Base-by-base conservation (phyloP, 1,140 invertebrate genomes). In the Nasonia vitripennis region DNA sequence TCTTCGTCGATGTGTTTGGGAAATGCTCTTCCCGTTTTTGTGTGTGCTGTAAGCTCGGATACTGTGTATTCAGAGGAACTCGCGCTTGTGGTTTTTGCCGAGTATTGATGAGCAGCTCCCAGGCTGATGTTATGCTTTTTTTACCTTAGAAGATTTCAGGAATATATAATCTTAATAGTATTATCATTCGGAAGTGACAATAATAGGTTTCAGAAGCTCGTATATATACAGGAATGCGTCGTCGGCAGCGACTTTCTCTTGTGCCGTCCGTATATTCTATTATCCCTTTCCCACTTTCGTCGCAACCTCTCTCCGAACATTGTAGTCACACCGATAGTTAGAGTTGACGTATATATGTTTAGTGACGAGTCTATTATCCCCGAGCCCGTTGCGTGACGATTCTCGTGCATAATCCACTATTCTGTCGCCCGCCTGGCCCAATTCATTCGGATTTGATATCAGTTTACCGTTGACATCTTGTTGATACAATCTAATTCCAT, bases 81-180 rank as follows among this genome's bases (percentile, higher is more conserved):
- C n/a, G 55, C 17, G 23, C 27, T 71, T 71, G 68, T 71, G 68
- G 68, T 71, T 71, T 71, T 34, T 71, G 68, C 27, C 68, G 68
- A 10, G 68, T 17, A 34, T 27, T 17, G 23, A 34, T 14, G 23
- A 62, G 55, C 55, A 62, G 55, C 6, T 62, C 55, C 55, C 55
- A 62, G 17, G 55, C 17, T n/a, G 20, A 14, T n/a, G 0, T 62
- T n/a, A 6, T 17, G 0, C 17, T 62, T 62, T n/a, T 7, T n/a
- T 62, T 20, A 37, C 34, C 5, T 37, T 5, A 37, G 0, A 5
- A 37, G 34, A 37, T 37, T 37, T 37, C 34, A 37, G 34, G 0
- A 37, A 37, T 6, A 37, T 6, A 37, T 37, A 37, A 37, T 37
- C 34, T 37, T 6, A 37, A 37, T 37, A 37, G 34, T 37, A 3